phyloP scores from a whole-genome alignment of 2,113 vertebrate species.

The Jaculus jaculus region DNA sequence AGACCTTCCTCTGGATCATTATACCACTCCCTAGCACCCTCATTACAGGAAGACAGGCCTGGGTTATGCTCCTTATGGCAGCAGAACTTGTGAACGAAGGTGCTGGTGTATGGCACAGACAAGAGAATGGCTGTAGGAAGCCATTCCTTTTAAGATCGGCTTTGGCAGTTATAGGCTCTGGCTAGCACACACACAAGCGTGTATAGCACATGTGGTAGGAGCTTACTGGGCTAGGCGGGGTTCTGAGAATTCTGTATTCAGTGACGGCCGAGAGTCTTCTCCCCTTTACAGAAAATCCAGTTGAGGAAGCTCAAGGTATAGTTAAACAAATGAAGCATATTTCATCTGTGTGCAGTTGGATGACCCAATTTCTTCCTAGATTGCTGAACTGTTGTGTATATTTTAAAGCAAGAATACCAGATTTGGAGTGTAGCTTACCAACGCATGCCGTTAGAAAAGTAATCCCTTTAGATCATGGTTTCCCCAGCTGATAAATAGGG shows the following conservation, averaged over 20 bases:
- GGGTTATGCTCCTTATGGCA: too few relatives aligned
- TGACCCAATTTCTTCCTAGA: background rate
- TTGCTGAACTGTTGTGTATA: rapidly evolving
- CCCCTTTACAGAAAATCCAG: background rate
- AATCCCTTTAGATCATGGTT: background rate
- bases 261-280: background rate
- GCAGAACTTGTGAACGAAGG: background rate
- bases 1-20: background rate
- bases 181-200: background rate
- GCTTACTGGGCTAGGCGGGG: background rate
- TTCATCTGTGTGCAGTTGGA: rapidly evolving
- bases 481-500: background rate
- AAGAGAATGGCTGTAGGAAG: background rate
- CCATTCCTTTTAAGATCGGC: background rate
- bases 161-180: background rate
- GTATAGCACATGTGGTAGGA: rapidly evolving
- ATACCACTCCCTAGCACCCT: background rate
- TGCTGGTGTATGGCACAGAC: background rate
- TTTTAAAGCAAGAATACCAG: background rate
- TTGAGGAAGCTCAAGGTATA: background rate
- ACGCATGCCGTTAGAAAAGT: background rate
- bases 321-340: background rate
- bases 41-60: too few relatives aligned
- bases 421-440: background rate
- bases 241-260: background rate